These are phyloP conservation scores for Diaphora mendica DNA, from an alignment of 2,888 invertebrate species.

Conservation along the genomic window DNA sequence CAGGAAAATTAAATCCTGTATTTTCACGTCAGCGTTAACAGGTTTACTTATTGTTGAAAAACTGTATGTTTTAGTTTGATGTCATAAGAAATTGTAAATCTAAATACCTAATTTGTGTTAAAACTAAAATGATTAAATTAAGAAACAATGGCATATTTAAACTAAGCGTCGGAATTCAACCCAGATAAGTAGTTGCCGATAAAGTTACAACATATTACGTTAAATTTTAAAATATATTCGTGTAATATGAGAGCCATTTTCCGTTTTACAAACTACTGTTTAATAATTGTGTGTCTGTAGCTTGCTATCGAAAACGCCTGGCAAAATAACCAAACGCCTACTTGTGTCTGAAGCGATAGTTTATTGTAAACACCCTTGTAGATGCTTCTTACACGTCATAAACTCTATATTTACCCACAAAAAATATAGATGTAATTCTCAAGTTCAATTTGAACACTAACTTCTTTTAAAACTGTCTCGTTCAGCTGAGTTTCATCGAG, in stretches of 20 bases:
- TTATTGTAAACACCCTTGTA: background rate
- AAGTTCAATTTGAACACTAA: constrained; percentile 1
- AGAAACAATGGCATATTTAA: too few relatives aligned
- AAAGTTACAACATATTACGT: background rate
- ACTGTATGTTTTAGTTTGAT: too few relatives aligned
- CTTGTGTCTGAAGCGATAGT: background rate
- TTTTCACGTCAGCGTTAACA: too few relatives aligned
- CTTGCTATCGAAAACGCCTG: background rate
- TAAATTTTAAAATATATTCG: background rate
- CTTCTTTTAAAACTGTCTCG: background rate
- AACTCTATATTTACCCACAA: background rate
- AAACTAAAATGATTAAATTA: too few relatives aligned
- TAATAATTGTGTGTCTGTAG: background rate
- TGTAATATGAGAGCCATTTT: background rate
- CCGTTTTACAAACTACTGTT: background rate
- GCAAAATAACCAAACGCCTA: constrained; percentile 1
- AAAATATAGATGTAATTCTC: background rate
- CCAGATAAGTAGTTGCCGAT: background rate
- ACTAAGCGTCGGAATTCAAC: too few relatives aligned
- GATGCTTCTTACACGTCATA: background rate
- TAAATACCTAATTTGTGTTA: too few relatives aligned
- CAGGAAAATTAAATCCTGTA: too few relatives aligned
- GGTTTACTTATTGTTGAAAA: too few relatives aligned
- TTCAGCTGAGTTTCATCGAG: constrained; percentile 16
- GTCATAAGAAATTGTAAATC: too few relatives aligned